Conservation (phyloP, 2,797 vertebrate genomes). For the Pristis pectinata region DNA sequence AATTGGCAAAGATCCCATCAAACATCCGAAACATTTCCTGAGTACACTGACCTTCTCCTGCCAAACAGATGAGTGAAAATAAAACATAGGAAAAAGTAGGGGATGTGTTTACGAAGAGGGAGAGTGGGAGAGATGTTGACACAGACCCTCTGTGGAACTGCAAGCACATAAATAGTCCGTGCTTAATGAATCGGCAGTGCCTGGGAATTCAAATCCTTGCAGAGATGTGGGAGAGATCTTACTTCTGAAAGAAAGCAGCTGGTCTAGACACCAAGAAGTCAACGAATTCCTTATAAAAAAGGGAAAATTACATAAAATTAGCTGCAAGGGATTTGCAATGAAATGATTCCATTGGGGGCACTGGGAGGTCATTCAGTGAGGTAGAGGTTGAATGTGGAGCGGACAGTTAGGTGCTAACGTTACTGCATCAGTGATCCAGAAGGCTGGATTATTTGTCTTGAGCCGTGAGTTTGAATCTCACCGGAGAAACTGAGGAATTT, state of each 20-base stretch:
- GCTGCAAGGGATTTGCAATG: neutral
- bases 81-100: neutral
- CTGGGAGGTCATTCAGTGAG: neutral
- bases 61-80: neutral
- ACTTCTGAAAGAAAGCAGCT: slow-evolving; percentile 3
- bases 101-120: neutral
- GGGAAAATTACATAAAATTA: neutral
- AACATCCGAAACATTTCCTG: slow-evolving; percentile 20
- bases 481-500: no score
- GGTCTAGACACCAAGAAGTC: neutral
- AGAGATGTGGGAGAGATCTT: neutral
- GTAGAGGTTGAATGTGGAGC: no score
- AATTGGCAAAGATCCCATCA: neutral
- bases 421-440: no score
- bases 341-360: neutral
- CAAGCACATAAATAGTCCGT: neutral
- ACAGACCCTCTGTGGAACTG: neutral
- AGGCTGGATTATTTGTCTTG: no score
- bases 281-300: no score
- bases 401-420: no score
- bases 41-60: slow-evolving; percentile 5
- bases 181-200: neutral
- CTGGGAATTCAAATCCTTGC: neutral
- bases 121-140: slow-evolving; percentile 5
- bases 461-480: no score